Base-by-base conservation (phyloP, 2,888 invertebrate species). In the Chloromyia formosa region DNA sequence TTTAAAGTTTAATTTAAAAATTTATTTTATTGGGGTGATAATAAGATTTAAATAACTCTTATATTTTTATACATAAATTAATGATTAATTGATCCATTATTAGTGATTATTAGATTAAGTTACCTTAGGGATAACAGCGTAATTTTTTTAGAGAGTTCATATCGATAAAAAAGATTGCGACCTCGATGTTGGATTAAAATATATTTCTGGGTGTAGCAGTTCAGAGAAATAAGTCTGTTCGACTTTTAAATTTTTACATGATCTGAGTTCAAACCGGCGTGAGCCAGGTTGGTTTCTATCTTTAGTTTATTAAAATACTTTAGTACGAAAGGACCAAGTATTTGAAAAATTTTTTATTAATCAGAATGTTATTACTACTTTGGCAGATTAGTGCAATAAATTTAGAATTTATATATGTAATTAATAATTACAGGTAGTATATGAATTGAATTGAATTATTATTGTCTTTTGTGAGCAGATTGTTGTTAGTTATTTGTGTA, bases 111-210 rank as follows among this genome's bases (percentile, higher is more conserved):
- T 88, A 89, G 89, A 88, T 86, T 86, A 90, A 92, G 89, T 91
- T 92, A 92, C 91, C 90, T 90, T 90, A 91, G 91, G 91, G 91
- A 92, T 93, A 93, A 93, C 92, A 93, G 92, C 90, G 89, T 92
- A 88, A 92, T 92, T 88, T 89, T 89, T 89, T 90, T 90, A 86
- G 86, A 90, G 88, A 92, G 92, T 88, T 88, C 91, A 83, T 85
- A 92, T 93, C 88, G 86, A 87, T 89, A 90, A 88, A 87, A 87
- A 85, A 89, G 91, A 87, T 93, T 92, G 90, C 90, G 91, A 93
- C 92, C 92, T 93, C 93, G 92, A 93, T 93, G 93, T 93, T 93
- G 93, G 91, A 93, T 92, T 92, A 92, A 90, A 88, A 87, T 78
- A 80, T 87, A 87, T 88, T 86, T 87, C 88, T 88, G 87, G 88